Base-by-base conservation (phyloP, 2,113 vertebrate species). In the Neotoma lepida region DNA sequence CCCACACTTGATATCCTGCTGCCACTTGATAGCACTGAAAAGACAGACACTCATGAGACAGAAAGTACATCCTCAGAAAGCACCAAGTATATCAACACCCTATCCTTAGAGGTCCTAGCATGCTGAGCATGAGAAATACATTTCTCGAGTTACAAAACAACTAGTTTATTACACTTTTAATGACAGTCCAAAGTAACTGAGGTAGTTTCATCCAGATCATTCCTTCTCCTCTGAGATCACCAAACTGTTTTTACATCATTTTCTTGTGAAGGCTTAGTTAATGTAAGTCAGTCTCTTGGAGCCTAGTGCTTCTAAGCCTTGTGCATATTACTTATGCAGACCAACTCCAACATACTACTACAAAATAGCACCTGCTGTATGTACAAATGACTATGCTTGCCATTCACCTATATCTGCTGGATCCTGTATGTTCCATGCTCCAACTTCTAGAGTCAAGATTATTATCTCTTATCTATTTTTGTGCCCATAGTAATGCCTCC, bases 361-460 rank as follows among this genome's bases (percentile, higher is more conserved):
- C 6, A 88, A 66, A 56, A 76, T 13, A 61, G 20, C 51, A 80
- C 5, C 64, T 58, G 6, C 39, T 54, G 12, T 4, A 20, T 28
- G 44, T 4, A 77, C 44, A 7, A 76, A 20, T 77, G 22, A 63
- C 54, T 85, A 76, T 6, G 39, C 1, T 56, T 89, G 73, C 6
- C 9, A n/a, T 13, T 91, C 39, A 1, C 28, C 35, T 58, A 58
- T 17, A 41, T 26, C 33, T 26, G 14, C 12, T 54, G 33, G 1
- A n/a, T n/a, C 41, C 0, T 10, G 24, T 0, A 41, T 0, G 7
- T 46, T 22, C 22, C 14, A 44, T 56, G 18, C 1, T 22, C 9
- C 39, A 93, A 71, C 56, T 44, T 63, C 44, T 77, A 46, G 54
- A 71, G 22, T 30, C 39, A 58, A 8, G 20, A 82, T 84, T 51